Evolutionary conservation across 2,797 vertebrate genomes (phyloP), one percentile per base, ranked within the genome.

Genomic region (Amblyopsis hoosieri): DNA sequence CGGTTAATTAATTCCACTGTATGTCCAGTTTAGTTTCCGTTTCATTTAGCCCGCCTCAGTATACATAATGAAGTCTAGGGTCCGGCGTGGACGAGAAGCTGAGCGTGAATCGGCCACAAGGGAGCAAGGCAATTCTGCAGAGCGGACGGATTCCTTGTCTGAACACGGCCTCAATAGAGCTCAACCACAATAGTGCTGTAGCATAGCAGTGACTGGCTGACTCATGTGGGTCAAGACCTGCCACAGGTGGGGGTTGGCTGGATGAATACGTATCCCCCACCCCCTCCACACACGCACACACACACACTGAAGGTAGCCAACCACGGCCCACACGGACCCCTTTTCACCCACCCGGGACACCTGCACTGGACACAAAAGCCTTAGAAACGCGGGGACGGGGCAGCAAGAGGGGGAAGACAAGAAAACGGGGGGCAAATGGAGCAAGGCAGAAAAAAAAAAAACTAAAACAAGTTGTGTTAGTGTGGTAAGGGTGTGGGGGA

Each of bases 321-420:
- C 76, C 74, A 70, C 78, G 83, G 86, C 75, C 67, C 79, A 62
- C 66, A 9, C 70, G 54, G 12, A 11, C 64, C 74, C 82, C 85
- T 80, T 86, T 89, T 90, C 89, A 88, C 90, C 83, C 84, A 62
- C 63, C 78, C 65, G 76, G 87, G 88, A 92, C 93, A 93, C 92
- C 93, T 94, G 93, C 92, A 85, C 84, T 45, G 76, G 76, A 85
- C 83, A 93, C 91, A 94, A 92, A 92, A 88, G 90, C 85, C 80
- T 76, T 83, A 45, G 29, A 9, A 13, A 60, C 9, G 15, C 5
- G 17, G 19, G 17, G 23, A 11, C 10, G 17, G 15, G 50, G 10
- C 8, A 12, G 57, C 37, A 15, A 67, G 75, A 67, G 74, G 61
- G 67, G 50, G 29, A 4, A 77, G 63, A 17, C n/a, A 67, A 58